Base-by-base conservation (phyloP, 2,888 invertebrate genomes). In the Hypsopygia costalis region DNA sequence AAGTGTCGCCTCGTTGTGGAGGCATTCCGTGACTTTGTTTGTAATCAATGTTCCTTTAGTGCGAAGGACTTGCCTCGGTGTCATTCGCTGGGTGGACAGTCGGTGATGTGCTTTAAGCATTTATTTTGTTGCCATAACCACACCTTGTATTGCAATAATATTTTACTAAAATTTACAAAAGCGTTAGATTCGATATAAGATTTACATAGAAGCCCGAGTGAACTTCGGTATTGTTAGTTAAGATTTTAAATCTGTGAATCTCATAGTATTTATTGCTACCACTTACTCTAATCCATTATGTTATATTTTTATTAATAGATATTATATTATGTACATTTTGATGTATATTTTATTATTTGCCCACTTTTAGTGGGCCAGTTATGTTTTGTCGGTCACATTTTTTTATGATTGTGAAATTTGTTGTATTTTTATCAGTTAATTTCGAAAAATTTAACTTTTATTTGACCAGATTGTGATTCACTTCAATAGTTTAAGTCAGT, bases 101-200 rank as follows among this genome's bases (percentile, higher is more conserved):
- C 81, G 86, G 86, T 85, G 87, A 85, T 86, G 87, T 89, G 89
- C 89, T 88, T 87, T 83, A 87, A 89, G 89, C 89, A 89, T 89
- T 89, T 89, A 87, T 88, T 88, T 86, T 83, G 89, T 89, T 89
- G 89, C 89, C 88, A 89, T 89, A 89, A 86, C 83, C 83, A 85
- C 86, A 86, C 75, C 77, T 77, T 85, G 73, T 81, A 85, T 86
- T 88, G 88, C 87, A 88, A 88, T 86, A 87, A 87, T 87, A 85
- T 85, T 86, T 83, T 86, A 85, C 83, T 83, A 86, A 86, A 83
- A 79, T 82, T 83, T 83, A 85, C 82, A 83, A 83, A 78, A 73
- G 72, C 71, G 77, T 80, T 79, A 78, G 78, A 72, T 65, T 78
- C 79, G 81, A 83, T 80, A 77, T 82, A 81, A 78, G 79, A 68